phyloP scores from a whole-genome alignment of 2,113 vertebrate species.

The Mustelus asterias region DNA sequence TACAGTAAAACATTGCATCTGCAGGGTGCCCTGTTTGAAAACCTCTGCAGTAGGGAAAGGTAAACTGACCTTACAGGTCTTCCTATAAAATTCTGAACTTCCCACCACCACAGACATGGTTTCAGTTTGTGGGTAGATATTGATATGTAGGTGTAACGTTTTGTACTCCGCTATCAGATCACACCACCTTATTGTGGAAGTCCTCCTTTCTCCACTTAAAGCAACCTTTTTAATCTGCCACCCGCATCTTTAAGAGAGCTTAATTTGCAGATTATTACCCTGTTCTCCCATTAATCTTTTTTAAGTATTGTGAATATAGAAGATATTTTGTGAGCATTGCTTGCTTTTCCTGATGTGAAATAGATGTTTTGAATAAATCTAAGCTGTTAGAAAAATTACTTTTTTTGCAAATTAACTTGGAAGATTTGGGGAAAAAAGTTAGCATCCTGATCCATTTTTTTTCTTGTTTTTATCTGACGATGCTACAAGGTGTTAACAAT shows the following conservation, averaged over 20 bases:
- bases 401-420: neutral
- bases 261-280: neutral
- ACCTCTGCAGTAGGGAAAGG: neutral
- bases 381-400: neutral
- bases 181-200: neutral
- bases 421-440: neutral
- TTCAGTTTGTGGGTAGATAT: neutral
- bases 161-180: neutral
- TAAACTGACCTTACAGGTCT: neutral
- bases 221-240: neutral
- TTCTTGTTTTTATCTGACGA: neutral
- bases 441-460: neutral
- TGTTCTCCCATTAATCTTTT: neutral
- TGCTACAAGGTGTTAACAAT: neutral
- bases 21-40: neutral
- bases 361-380: neutral
- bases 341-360: neutral
- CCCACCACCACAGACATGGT: neutral
- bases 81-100: neutral
- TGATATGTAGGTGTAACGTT: neutral
- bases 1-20: neutral
- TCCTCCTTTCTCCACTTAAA: neutral
- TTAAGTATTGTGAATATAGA: neutral
- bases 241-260: neutral
- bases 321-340: neutral